Percentiles rank a stretch among this genome's conserved stretches.
These are phyloP conservation scores for Gari tellinella DNA, from an alignment of 2,888 invertebrate genomes.

Conservation along the genomic window DNA sequence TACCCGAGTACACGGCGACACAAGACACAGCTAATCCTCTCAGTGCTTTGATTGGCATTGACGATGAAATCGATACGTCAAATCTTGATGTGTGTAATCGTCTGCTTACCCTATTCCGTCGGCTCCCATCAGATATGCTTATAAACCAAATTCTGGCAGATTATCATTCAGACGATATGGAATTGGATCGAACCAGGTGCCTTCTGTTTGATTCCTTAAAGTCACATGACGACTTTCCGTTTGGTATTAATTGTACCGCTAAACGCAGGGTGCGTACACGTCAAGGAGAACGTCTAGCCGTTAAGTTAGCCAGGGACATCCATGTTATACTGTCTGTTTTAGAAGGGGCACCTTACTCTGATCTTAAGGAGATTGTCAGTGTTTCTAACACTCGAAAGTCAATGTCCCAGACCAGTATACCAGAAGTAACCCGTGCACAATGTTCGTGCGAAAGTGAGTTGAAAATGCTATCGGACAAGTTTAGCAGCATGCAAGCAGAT, in stretches of 20 bases:
- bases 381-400: no score
- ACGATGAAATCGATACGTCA: background rate
- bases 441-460: slow-evolving; percentile 1
- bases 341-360: background rate
- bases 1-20: no score
- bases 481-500: slow-evolving; percentile 1
- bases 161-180: slow-evolving; percentile 2
- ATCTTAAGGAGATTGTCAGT: background rate
- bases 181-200: background rate
- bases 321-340: slow-evolving; percentile 1
- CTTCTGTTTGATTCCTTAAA: slow-evolving; percentile 1
- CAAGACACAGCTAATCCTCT: no score
- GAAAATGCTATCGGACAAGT: background rate
- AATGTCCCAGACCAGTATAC: no score
- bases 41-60: no score
- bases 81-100: background rate
- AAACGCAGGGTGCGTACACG: slow-evolving; percentile 1
- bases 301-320: slow-evolving; percentile 3
- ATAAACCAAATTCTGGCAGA: background rate
- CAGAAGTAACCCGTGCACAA: background rate
- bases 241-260: background rate
- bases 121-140: background rate
- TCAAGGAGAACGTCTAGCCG: background rate
- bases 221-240: background rate
- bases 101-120: background rate